These are phyloP conservation scores for Junco hyemalis DNA, from an alignment of 2,113 vertebrate genomes.

Conservation along the genomic window DNA sequence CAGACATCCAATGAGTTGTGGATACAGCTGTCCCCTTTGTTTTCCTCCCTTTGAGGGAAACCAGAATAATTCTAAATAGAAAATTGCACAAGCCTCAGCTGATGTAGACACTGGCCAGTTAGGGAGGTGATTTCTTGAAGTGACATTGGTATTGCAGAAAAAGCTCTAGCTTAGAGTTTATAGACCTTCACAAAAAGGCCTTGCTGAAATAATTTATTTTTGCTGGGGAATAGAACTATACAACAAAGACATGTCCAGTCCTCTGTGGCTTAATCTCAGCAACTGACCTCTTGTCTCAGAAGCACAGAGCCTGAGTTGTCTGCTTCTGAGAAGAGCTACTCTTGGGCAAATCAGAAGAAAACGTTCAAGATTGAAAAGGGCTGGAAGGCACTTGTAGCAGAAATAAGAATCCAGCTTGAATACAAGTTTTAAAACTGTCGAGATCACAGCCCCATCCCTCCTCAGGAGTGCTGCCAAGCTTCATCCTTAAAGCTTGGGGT, in stretches of 20 bases:
- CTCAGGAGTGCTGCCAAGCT: neutral
- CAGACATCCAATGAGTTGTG: neutral
- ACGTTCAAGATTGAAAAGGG: neutral
- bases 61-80: neutral
- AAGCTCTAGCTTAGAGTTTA: neutral
- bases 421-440: neutral
- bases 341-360: neutral
- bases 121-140: neutral
- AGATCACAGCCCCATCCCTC: neutral
- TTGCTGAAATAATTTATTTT: neutral
- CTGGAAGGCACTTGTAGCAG: neutral
- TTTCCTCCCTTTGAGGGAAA: neutral
- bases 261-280: neutral
- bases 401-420: neutral
- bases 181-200: neutral
- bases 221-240: neutral
- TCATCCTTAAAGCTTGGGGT: neutral
- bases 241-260: neutral
- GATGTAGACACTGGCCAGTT: neutral
- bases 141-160: neutral
- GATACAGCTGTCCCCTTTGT: accelerated
- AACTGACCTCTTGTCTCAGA: neutral
- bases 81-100: neutral
- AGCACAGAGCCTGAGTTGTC: neutral
- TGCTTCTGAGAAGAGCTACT: neutral